These are phyloP conservation scores for Fregata magnificens DNA, from an alignment of 2,113 vertebrate genomes.

Conservation along the genomic window DNA sequence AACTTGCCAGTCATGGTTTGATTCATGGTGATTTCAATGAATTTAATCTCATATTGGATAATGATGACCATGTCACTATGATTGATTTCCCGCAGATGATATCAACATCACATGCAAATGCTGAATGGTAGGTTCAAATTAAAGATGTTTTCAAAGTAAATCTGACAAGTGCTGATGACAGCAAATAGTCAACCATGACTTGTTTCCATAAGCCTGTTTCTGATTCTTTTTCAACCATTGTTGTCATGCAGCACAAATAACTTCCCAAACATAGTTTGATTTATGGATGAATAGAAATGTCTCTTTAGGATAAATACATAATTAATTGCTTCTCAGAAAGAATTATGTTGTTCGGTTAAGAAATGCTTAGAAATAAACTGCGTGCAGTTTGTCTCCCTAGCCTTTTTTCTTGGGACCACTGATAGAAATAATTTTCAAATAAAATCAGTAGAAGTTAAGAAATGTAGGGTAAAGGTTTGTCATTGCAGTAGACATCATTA, in stretches of 20 bases:
- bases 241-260: neutral
- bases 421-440: neutral
- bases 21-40: slow-evolving; percentile 99
- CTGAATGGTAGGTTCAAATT: slow-evolving; percentile 85
- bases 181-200: neutral
- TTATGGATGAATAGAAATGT: neutral
- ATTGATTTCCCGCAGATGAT: slow-evolving; percentile 99
- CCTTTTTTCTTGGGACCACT: neutral
- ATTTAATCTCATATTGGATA: slow-evolving; percentile 94
- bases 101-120: slow-evolving; percentile 92
- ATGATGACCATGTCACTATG: slow-evolving; percentile 89
- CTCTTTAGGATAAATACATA: neutral
- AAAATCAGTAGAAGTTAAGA: neutral
- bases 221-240: neutral
- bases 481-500: neutral
- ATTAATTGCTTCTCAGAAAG: neutral
- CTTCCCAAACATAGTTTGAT: neutral
- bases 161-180: neutral
- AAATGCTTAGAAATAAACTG: neutral
- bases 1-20: slow-evolving; percentile 91
- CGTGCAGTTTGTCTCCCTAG: neutral
- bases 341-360: neutral
- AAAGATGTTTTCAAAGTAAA: neutral
- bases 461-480: neutral
- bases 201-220: neutral